These are phyloP conservation scores for Gisinianus flammeolus DNA, from an alignment of 2,888 invertebrate genomes.

Conservation along the genomic window DNA sequence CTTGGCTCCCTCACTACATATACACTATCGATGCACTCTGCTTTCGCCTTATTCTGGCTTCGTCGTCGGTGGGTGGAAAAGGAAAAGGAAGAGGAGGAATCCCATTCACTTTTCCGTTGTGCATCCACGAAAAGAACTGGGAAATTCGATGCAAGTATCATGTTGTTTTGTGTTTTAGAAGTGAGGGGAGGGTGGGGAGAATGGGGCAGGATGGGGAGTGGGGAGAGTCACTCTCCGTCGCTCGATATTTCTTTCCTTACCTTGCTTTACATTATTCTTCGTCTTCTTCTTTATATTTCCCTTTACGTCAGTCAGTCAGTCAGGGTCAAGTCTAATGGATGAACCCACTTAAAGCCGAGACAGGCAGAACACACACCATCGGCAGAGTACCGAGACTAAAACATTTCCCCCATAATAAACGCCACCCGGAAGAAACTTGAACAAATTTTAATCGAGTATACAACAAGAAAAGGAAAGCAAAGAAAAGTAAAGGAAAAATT, in stretches of 20 bases:
- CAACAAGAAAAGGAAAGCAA: not conserved
- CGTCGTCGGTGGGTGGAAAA: not conserved
- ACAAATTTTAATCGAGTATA: not conserved
- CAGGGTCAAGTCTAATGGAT: not conserved
- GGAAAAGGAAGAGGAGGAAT: too few relatives aligned
- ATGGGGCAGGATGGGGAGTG: not conserved
- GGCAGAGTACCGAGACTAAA: not conserved
- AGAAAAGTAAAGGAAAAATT: not conserved
- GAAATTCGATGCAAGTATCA: too few relatives aligned
- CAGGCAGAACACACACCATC: not conserved
- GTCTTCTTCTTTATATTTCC: not conserved
- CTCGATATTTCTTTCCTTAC: not conserved
- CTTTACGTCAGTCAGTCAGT: not conserved
- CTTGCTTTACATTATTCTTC: not conserved
- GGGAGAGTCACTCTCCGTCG: too few relatives aligned
- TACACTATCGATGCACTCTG: not conserved
- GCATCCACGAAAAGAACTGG: too few relatives aligned
- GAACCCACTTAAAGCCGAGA: not conserved
- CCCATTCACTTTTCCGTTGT: too few relatives aligned
- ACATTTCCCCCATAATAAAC: not conserved
- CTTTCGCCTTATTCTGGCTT: not conserved
- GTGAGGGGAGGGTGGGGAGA: too few relatives aligned
- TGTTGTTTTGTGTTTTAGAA: too few relatives aligned
- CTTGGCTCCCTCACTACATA: not conserved
- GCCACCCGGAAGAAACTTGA: not conserved